A percentile compares a stretch with the other conserved stretches of the same genome.
Evolutionary conservation across 2,888 invertebrate genomes (phyloP).

Genomic region (Apocheima hispidaria): DNA sequence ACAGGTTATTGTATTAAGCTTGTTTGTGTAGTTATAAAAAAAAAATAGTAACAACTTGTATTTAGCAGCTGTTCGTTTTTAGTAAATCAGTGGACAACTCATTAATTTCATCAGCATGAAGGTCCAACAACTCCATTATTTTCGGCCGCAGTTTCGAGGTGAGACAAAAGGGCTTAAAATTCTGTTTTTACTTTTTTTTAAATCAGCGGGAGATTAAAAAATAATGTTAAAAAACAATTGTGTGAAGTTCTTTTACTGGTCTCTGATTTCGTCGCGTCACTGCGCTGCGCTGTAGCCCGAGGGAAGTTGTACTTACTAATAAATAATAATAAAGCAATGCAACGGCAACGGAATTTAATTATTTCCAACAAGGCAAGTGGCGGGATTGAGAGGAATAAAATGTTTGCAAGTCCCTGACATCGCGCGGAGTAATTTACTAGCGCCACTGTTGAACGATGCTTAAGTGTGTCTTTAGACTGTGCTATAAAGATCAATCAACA

Average conservation of each 20-base stretch:
- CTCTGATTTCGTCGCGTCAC: neutral
- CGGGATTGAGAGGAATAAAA: slow-evolving; percentile 59
- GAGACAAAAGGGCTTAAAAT: no score
- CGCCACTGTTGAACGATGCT: slow-evolving; percentile 46
- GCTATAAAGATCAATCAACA: neutral
- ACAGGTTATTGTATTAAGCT: no score
- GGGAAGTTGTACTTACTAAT: slow-evolving; percentile 51
- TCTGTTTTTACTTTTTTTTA: no score
- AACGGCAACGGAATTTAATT: slow-evolving; percentile 69
- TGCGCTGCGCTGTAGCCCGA: slow-evolving; percentile 15
- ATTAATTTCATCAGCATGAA: no score
- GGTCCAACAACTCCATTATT: no score
- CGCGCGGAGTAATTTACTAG: slow-evolving; percentile 52
- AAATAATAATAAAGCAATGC: slow-evolving; percentile 69
- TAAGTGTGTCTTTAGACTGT: slow-evolving; percentile 26
- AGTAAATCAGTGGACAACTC: no score
- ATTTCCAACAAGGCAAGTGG: slow-evolving; percentile 60
- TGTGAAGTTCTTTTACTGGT: slow-evolving; percentile 8
- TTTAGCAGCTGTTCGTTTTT: no score
- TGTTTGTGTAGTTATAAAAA: no score
- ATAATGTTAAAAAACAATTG: neutral
- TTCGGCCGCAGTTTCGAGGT: no score
- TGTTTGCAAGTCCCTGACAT: slow-evolving; percentile 48
- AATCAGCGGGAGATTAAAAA: neutral
- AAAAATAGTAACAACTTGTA: no score